Percentiles rank a stretch among this genome's conserved stretches.
Evolutionary conservation across 2,797 vertebrate genomes (phyloP).

Genomic region (Fringilla coelebs): DNA sequence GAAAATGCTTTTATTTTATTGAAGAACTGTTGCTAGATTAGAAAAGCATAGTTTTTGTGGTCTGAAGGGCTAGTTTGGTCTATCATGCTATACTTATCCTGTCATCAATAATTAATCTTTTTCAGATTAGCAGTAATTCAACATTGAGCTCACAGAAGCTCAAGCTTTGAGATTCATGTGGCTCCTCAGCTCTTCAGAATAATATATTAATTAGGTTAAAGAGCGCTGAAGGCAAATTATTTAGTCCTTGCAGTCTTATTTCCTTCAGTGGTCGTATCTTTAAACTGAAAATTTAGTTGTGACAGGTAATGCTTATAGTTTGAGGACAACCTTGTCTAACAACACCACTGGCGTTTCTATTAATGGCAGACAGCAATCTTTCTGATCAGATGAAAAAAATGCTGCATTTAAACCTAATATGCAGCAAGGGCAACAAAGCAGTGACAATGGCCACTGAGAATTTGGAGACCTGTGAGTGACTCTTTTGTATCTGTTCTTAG

Average conservation of each 20-base stretch:
- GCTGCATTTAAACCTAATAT: background rate
- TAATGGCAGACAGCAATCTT: conserved; percentile 15
- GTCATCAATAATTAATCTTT: conserved; percentile 59
- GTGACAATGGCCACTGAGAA: background rate
- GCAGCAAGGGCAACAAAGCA: background rate
- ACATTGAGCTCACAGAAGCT: conserved; percentile 12
- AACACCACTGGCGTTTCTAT: conserved; percentile 30
- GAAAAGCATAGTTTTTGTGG: background rate
- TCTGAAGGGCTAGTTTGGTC: background rate
- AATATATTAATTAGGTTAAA: conserved; percentile 33
- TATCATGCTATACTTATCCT: background rate
- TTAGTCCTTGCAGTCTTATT: background rate
- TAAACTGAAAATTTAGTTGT: conserved; percentile 16
- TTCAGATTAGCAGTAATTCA: conserved; percentile 57
- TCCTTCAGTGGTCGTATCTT: background rate
- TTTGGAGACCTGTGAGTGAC: background rate
- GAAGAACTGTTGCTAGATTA: background rate
- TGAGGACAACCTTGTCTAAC: conserved; percentile 15
- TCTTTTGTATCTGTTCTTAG: background rate
- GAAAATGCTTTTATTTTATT: background rate
- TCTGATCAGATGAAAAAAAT: background rate
- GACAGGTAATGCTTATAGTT: conserved; percentile 33
- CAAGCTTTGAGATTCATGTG: background rate
- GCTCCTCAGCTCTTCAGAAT: conserved; percentile 38
- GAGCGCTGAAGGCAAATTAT: conserved; percentile 24